Evolutionary conservation across 2,797 vertebrate genomes (phyloP).

Genomic region (Micropoecilia bifurca): DNA sequence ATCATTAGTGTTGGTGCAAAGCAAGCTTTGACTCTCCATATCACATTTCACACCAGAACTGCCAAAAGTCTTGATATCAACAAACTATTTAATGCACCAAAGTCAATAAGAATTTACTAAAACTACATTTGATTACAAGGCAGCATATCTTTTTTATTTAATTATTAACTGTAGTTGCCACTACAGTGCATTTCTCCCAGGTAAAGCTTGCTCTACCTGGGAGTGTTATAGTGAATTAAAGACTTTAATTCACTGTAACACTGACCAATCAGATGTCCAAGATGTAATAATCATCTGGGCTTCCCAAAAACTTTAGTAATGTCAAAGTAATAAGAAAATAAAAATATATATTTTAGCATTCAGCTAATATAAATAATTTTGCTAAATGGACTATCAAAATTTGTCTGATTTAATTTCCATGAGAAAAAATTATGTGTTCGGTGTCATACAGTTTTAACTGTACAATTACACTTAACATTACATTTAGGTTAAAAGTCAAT

Average conservation of each 20-base stretch:
- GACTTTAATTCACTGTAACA: background rate
- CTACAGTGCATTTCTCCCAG: no score
- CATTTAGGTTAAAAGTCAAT: background rate
- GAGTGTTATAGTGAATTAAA: no score
- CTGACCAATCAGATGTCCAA: background rate
- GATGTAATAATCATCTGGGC: background rate
- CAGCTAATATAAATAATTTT: background rate
- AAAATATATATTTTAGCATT: background rate
- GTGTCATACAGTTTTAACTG: background rate
- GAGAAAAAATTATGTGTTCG: background rate
- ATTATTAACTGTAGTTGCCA: no score
- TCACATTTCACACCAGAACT: background rate
- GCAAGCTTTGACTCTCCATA: background rate
- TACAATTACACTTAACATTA: background rate
- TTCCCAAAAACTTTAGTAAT: background rate
- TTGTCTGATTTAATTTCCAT: background rate
- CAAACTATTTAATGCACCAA: background rate
- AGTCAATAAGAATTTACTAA: background rate
- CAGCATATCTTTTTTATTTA: background rate
- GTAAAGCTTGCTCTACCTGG: background rate
- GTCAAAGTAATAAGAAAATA: background rate
- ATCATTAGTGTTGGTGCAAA: conserved; percentile 1
- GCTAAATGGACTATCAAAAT: background rate
- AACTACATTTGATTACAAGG: background rate
- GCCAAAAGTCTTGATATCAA: background rate